Base-by-base conservation (phyloP, 2,888 invertebrate genomes). In the Tolmerus cingulatus region DNA sequence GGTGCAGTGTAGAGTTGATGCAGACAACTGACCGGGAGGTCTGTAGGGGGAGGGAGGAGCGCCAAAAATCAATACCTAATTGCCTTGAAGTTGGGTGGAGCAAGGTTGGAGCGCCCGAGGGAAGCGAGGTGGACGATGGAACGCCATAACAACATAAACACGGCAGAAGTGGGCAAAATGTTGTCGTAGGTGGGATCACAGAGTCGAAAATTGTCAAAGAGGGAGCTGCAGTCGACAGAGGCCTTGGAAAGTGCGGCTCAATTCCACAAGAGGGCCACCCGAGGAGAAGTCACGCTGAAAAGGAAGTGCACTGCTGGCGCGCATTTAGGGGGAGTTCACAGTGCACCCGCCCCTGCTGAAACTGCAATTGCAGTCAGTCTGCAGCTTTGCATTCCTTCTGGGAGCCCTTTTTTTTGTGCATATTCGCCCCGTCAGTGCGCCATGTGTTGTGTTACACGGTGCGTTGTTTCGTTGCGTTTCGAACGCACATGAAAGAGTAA, bases 321-420 rank as follows among this genome's bases (percentile, higher is more conserved):
- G 27, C 19, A 57, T 55, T n/a, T 55, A 23, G 19, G n/a, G 51
- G 51, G 4, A 16, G 51, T n/a, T 0, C n/a, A 51, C 51, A 51
- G 51, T n/a, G 3, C 12, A 40, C 12, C 40, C 55, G 16, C 16
- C 19, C 55, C 19, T 19, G 4, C 23, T 66, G n/a, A n/a, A n/a
- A n/a, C n/a, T n/a, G n/a, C n/a, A n/a, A n/a, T n/a, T n/a, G 79
- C 79, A 79, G 79, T 27, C 46, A 79, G 51, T 79, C 27, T 14
- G 43, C 19, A 7, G 46, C 46, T 43, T 78, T 46, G 43, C 46
- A 40, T 27, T 79, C 46, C 14, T 23, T 43, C 23, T 40, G 23
- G 78, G 14, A 23, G 5, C 19, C 43, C 43, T 14, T 46, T 46
- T n/a, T 14, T 46, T 46, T 23, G 19, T 78, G 9, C 43, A 43